Base-by-base conservation (phyloP, 2,113 vertebrate genomes). In the Hymenochirus boettgeri region DNA sequence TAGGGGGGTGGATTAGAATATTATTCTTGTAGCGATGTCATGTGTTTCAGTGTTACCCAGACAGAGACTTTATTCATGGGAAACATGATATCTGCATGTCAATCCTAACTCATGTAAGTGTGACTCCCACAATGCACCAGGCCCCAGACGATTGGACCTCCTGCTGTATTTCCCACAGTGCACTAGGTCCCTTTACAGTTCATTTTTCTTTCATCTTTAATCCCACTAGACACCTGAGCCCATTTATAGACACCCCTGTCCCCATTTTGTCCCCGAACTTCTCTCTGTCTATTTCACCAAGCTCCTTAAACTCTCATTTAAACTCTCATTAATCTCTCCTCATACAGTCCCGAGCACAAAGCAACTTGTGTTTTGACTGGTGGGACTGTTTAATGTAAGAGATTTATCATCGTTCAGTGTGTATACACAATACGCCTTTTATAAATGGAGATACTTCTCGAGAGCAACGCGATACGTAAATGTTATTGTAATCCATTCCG, bases 401-500 rank as follows among this genome's bases (percentile, higher is more conserved):
- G 31, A 59, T 67, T 57, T 59, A 46, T 59, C 64, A 29, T 48
- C 22, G 46, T 51, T 51, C 64, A 9, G n/a, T 12, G 29, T 53
- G 33, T 67, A 53, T 53, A 67, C 46, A 67, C 65, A 29, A 53
- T 50, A 22, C 29, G 24, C 17, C 33, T 22, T 39, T 59, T 51
- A 59, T 29, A 59, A 50, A 53, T 17, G 24, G 10, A 26, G 42
- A 57, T 33, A 57, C 62, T 65, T 48, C 19, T 57, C 10, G 46
- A 33, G 18, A 59, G 65, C 35, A 67, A 67, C 65, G 24, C 15
- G 65, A 67, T 59, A 50, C 56, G 23, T 67, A 67, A 67, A 67
- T 52, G 46, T 67, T 67, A 58, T 58, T 52, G 52, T 19, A 67
- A 59, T 15, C 2, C 46, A 18, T 56, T 45, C 62, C 51, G 25